These are phyloP conservation scores for Pegea sp. DNA, from an alignment of 23 tunicate species.

Conservation along the genomic window DNA sequence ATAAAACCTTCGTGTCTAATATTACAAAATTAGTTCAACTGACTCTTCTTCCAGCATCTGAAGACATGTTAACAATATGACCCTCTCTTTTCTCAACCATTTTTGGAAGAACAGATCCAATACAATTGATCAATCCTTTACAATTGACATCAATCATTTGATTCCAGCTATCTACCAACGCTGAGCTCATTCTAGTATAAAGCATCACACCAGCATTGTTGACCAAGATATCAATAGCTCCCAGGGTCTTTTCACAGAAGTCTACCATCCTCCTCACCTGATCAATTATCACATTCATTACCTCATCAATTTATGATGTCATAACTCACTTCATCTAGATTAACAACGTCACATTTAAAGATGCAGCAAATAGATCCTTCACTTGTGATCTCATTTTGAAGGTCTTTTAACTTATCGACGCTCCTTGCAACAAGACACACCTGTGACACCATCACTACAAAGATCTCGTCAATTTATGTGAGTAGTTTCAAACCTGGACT, in stretches of 20 bases:
- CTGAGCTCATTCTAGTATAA: conserved; percentile 47
- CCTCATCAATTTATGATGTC: not conserved
- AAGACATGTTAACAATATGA: conserved; percentile 71
- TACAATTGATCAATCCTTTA: conserved; percentile 54
- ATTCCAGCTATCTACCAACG: conserved; percentile 73
- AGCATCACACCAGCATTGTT: conserved; percentile 87
- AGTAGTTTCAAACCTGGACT: conserved; percentile 24
- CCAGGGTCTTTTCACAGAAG: conserved; percentile 19
- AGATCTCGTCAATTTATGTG: not conserved
- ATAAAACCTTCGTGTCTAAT: not conserved
- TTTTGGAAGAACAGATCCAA: conserved; percentile 63
- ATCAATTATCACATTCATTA: not conserved
- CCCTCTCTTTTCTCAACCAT: conserved; percentile 40
- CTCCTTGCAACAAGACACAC: conserved; percentile 81
- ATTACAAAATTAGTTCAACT: no score
- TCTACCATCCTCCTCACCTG: conserved; percentile 27
- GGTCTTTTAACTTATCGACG: conserved; percentile 17
- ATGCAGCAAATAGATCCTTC: conserved; percentile 8
- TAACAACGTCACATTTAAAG: conserved; percentile 53
- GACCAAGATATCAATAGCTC: conserved; percentile 42
- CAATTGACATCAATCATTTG: conserved; percentile 65
- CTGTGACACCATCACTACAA: conserved; percentile 17
- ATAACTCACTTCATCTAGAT: conserved; percentile 15
- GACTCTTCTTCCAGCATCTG: conserved; percentile 82
- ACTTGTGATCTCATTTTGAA: conserved; percentile 18